These are phyloP conservation scores for Trissolcus basalis DNA, from an alignment of 1,140 invertebrate genomes.

Conservation along the genomic window DNA sequence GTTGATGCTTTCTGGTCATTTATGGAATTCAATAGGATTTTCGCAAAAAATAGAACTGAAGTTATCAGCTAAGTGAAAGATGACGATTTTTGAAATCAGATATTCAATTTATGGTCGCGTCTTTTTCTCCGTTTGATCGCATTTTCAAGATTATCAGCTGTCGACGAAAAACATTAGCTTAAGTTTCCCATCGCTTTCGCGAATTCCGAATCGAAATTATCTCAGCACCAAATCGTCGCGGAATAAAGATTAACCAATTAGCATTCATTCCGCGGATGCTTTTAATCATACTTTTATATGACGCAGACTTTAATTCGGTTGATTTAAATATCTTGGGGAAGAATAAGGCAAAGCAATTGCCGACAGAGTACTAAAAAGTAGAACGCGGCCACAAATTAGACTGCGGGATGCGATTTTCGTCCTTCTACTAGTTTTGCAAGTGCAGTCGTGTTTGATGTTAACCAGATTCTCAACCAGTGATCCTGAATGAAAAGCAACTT, in stretches of 20 bases:
- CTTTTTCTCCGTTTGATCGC: constrained; percentile 43
- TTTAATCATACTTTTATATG: constrained; percentile 55
- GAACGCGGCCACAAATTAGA: constrained; percentile 41
- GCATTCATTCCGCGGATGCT: constrained; percentile 52
- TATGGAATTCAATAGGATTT: too few species aligned
- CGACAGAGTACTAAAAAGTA: constrained; percentile 31
- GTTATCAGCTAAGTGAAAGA: background rate
- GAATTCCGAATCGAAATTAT: constrained; percentile 52
- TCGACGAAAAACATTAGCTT: constrained; percentile 25
- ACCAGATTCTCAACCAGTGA: constrained; percentile 3
- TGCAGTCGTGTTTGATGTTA: constrained; percentile 18
- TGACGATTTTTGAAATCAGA: background rate
- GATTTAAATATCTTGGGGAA: constrained; percentile 49
- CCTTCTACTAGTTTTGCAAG: constrained; percentile 7
- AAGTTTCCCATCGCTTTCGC: constrained; percentile 41
- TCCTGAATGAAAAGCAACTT: constrained; percentile 12
- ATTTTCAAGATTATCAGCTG: constrained; percentile 56
- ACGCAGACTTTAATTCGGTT: constrained; percentile 46
- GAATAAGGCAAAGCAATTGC: constrained; percentile 22
- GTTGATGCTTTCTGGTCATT: too few species aligned
- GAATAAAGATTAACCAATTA: constrained; percentile 57
- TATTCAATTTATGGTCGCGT: too few species aligned
- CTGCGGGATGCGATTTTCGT: constrained; percentile 25
- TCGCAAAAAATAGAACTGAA: too few species aligned
- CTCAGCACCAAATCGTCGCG: constrained; percentile 38